Percentiles rank a stretch among this genome's conserved stretches.
Conservation (phyloP, 2,113 vertebrate genomes). For the Zosterops borbonicus region DNA sequence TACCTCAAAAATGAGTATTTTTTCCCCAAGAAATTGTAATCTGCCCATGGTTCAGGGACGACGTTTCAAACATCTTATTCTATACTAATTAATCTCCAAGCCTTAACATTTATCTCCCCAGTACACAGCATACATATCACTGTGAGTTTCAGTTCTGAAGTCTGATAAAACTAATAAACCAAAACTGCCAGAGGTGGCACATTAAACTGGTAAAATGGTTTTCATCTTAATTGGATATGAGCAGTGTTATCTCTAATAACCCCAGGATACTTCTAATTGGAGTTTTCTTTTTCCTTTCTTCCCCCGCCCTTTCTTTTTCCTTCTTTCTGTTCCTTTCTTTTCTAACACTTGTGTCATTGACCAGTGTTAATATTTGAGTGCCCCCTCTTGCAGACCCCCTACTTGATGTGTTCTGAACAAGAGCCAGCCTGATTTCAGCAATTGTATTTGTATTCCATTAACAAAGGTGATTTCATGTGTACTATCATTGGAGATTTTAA, state of each 20-base stretch:
- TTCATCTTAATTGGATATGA: conserved; percentile 87
- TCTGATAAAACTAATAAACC: conserved; percentile 84
- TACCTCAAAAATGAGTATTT: neutral
- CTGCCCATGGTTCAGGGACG: conserved; percentile 63
- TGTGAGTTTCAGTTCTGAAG: conserved; percentile 75
- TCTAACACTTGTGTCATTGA: conserved; percentile 67
- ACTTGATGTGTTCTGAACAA: neutral
- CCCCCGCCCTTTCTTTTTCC: neutral
- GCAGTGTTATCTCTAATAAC: conserved; percentile 80
- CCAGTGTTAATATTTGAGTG: conserved; percentile 62
- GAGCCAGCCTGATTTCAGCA: conserved; percentile 16
- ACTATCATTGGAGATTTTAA: conserved; percentile 53
- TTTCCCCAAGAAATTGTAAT: neutral
- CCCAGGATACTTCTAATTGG: conserved; percentile 84
- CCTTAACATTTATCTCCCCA: conserved; percentile 67
- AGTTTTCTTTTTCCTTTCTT: conserved; percentile 59
- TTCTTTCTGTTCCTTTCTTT: conserved; percentile 47
- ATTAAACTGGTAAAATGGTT: conserved; percentile 82
- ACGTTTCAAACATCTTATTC: conserved; percentile 70
- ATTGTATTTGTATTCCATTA: conserved; percentile 47
- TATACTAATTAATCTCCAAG: conserved; percentile 71
- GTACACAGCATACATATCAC: conserved; percentile 69
- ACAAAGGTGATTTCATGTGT: conserved; percentile 53
- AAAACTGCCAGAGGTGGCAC: conserved; percentile 82
- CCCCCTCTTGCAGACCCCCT: neutral